Base-by-base conservation (phyloP, 2,888 invertebrate species). In the Thereva nobilitata region DNA sequence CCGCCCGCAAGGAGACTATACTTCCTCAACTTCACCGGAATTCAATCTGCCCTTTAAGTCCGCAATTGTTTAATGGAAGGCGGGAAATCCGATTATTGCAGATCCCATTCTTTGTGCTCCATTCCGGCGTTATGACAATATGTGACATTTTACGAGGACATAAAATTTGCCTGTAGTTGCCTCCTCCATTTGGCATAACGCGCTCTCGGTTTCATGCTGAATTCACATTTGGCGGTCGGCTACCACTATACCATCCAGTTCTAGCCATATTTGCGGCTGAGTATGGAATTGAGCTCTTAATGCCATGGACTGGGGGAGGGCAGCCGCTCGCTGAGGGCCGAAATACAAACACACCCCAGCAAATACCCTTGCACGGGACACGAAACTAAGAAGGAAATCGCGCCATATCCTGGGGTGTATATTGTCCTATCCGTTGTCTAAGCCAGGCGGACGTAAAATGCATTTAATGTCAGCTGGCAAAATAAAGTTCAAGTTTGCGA, bases 131-230 rank as follows among this genome's bases (percentile, higher is more conserved):
- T 63, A 52, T 34, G 9, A 52, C 63, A 63, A 63, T 63, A 63
- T 63, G 63, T 63, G 63, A 63, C 63, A 63, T 52, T 52, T 63
- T 63, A 52, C 42, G 52, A 42, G 50, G n/a, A 40, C 50, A 63
- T 63, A 63, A 63, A 52, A 63, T 56, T 56, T 44, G 44, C 56
- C 44, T 56, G 56, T 56, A 56, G 56, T 12, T 56, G 41, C 42
- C 44, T 35, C 42, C 56, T 12, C 56, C 56, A 41, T n/a, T 35
- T 41, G 44, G 47, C 47, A 57, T 12, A 8, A 37, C 23, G 38
- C 57, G 47, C 45, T 57, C 45, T 47, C 47, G 47, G 47, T 57
- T 57, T 57, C 57, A 57, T 57, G 45, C 47, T 57, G 57, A 47
- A 57, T 57, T 47, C 47, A 47, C 57, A 45, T 57, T 57, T 38